Base-by-base conservation (phyloP, 2,888 invertebrate genomes). In the Xestia c-nigrum region DNA sequence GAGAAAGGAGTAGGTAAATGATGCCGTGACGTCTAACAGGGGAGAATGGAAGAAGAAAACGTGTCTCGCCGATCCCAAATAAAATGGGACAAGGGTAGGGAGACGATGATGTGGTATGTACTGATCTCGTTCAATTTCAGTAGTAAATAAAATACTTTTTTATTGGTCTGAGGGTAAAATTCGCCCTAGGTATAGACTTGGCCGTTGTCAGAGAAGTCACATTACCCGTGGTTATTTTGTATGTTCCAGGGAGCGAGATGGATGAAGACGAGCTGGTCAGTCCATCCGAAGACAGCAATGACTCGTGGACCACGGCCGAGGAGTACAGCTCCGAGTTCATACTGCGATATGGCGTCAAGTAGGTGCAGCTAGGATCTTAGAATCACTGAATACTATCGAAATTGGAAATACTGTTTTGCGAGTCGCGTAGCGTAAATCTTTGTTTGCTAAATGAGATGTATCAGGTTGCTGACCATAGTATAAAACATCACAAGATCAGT, bases 251-350 rank as follows among this genome's bases (percentile, higher is more conserved):
- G 80, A 98, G 97, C 91, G 98, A 98, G 94, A 97, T 97, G 94
- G 98, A 98, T 90, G 98, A 98, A 91, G 98, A 97, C 88, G 98
- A 98, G 91, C 96, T 97, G 89, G 96, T 97, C 92, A 98, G 97
- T 89, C 98, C 98, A 88, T 98, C 98, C 55, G 98, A 98, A 93
- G 98, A 98, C 94, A 98, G 98, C 94, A 98, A 98, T 94, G 98
- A 98, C 91, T 98, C 98, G 16, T 98, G 98, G 98, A 98, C 98
- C 78, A 98, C 97, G 55, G 98, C 97, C 46, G 98, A 98, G 93
- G 98, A 98, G 93, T 98, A 98, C 92, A 98, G 98, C 90, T 97
- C 98, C 0, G 98, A 98, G 91, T 98, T 97, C 91, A 98, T 98
- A 89, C 97, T 98, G 92, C 97, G 98, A 93, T 98, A 98, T 93